Base-by-base conservation (phyloP, 1,140 invertebrate genomes). In the Laodelphax striatellus region DNA sequence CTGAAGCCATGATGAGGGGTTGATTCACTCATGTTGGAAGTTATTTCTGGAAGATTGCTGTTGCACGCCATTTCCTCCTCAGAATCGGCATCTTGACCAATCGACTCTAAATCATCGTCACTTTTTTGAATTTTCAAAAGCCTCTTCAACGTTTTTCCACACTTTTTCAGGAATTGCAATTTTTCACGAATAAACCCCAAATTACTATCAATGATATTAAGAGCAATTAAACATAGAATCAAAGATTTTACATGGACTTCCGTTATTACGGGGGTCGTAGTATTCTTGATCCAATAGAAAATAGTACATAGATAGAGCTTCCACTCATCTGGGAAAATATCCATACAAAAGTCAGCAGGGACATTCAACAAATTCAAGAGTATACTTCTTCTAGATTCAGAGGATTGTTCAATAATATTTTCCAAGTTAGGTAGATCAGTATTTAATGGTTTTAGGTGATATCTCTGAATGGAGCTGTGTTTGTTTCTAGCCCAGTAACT, bases 121-220 rank as follows among this genome's bases (percentile, higher is more conserved):
- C 21, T 19, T 10, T 11, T 9, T 13, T 62, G 57, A 83, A 60
- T 61, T 71, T 52, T n/a, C 60, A 53, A 59, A 74, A 62, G 58
- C 70, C 24, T 63, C 57, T 58, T 63, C 70, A 62, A 65, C 69
- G 58, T 77, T 69, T 64, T 68, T 71, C 53, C 76, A 77, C 44
- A 77, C 74, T 60, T 68, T 67, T 60, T 73, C 70, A 63, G 75
- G 76, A 62, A 74, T 77, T 68, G 70, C n/a, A 64, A 69, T 70
- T 55, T 72, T 70, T 43, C 21, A 19, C 46, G 16, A 22, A 50
- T 19, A 22, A 19, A 50, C 9, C 46, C 46, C 21, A 50, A 50
- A 10, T 50, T 50, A 50, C 16, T 54, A 38, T 41, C 41, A 5
- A 41, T 61, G 21, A 57, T 64, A 17, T 34, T 63, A 61, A 44